Base-by-base conservation (phyloP, 1,140 invertebrate genomes). In the Megalopta genalis region DNA sequence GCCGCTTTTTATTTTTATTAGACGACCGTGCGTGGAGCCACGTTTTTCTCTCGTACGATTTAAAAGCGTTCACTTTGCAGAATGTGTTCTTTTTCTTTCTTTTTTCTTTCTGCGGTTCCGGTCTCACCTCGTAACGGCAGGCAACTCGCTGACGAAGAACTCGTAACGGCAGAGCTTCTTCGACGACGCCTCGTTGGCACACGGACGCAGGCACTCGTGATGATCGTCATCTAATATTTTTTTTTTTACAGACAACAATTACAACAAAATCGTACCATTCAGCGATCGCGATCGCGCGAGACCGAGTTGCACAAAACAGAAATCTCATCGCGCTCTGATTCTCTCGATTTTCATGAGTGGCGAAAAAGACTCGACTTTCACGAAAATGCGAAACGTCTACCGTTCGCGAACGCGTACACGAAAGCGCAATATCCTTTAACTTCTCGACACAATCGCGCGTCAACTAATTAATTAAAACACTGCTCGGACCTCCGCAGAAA, bases 161-260 rank as follows among this genome's bases (percentile, higher is more conserved):
- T 78, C 73, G 69, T 87, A 89, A 10, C 76, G 49, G 71, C 87
- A 89, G 16, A 63, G 71, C 67, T 77, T 88, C 76, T 52, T 82
- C 46, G 77, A 77, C 42, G 62, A 39, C 23, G 32, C 21, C 9
- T 75, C 73, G 37, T 69, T 23, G 49, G 39, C 63, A 63, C 88
- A 89, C 16, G 71, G 42, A n/a, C 88, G 76, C 32, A 64, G 63
- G 70, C 88, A 89, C 71, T 86, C 85, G 23, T 87, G 78, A 62
- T 65, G 42, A 39, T 54, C 32, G 27, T 39, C 78, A 86, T 63
- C 78, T 87, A 12, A 21, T 74, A 68, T 72, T 64, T 32, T 5
- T 57, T n/a, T 66, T 52, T 64, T 42, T 9, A 10, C n/a, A 57
- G 21, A 32, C n/a, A 7, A 23, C 8, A 54, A 12, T 66, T n/a